Evolutionary conservation across 2,797 vertebrate species (phyloP).

Genomic region (Numenius phaeopus): DNA sequence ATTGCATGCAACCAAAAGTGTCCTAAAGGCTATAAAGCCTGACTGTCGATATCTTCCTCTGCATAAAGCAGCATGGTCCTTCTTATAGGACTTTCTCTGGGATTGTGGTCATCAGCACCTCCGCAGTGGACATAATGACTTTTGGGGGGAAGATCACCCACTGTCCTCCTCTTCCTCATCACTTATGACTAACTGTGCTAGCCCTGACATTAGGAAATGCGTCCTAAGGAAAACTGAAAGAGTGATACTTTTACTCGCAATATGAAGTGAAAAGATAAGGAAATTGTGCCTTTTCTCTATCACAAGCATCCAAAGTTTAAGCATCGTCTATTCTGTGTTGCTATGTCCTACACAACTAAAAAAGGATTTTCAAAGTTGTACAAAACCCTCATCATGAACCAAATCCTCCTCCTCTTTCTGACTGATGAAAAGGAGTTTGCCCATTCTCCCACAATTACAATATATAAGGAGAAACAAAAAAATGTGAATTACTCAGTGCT

Average conservation of each 20-base stretch:
- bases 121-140: fast-evolving
- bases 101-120: not conserved
- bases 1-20: not conserved
- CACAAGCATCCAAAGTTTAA: not conserved
- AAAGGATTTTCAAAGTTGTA: not conserved
- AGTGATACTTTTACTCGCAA: not conserved
- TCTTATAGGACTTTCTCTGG: fast-evolving
- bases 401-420: not conserved
- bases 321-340: not conserved
- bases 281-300: not conserved
- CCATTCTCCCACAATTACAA: not conserved
- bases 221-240: not conserved
- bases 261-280: not conserved
- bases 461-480: not conserved
- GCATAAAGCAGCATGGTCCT: not conserved
- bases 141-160: not conserved
- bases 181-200: not conserved
- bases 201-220: not conserved
- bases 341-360: not conserved
- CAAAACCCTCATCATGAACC: not conserved
- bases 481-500: not conserved
- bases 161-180: not conserved
- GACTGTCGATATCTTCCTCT: not conserved
- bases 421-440: not conserved
- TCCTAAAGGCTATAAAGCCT: not conserved